Evolutionary conservation across 1,140 invertebrate species (phyloP).

Genomic region (Euglossa dilemma): DNA sequence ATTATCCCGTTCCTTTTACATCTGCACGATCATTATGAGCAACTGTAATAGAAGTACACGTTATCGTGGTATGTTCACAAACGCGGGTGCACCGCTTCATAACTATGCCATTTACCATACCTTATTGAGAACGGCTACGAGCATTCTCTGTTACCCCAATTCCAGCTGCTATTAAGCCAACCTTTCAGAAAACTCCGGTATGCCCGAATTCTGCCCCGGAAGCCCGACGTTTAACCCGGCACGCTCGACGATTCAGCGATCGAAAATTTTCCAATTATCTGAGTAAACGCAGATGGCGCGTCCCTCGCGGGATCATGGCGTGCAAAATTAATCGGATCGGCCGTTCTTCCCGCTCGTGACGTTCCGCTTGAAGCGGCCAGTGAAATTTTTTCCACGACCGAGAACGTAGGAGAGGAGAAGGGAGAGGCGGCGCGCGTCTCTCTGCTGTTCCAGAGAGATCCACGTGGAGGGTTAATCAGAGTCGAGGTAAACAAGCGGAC

Average conservation of each 20-base stretch:
- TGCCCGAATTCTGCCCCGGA: neutral
- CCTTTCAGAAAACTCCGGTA: neutral
- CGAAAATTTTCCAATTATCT: conserved; percentile 42
- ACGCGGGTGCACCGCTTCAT: no score
- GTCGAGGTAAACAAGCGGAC: conserved; percentile 73
- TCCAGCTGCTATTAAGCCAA: no score
- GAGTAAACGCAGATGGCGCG: conserved; percentile 25
- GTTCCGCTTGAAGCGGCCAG: neutral
- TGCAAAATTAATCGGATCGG: conserved; percentile 39
- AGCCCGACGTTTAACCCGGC: no score
- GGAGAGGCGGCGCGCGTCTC: neutral
- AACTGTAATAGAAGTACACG: no score
- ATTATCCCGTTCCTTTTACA: no score
- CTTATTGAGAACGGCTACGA: no score
- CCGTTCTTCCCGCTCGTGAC: neutral
- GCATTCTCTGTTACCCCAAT: no score
- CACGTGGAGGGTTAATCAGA: conserved; percentile 73
- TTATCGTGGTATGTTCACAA: no score
- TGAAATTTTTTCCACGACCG: conserved; percentile 33
- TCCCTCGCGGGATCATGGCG: neutral
- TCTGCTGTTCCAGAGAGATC: neutral
- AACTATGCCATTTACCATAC: no score
- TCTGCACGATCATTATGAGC: no score
- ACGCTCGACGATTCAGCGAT: neutral
- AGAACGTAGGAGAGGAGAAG: no score